A percentile compares a stretch with the other conserved stretches of the same genome.
Evolutionary conservation across 1,140 invertebrate genomes (phyloP).

Genomic region (Orchestia grillus): DNA sequence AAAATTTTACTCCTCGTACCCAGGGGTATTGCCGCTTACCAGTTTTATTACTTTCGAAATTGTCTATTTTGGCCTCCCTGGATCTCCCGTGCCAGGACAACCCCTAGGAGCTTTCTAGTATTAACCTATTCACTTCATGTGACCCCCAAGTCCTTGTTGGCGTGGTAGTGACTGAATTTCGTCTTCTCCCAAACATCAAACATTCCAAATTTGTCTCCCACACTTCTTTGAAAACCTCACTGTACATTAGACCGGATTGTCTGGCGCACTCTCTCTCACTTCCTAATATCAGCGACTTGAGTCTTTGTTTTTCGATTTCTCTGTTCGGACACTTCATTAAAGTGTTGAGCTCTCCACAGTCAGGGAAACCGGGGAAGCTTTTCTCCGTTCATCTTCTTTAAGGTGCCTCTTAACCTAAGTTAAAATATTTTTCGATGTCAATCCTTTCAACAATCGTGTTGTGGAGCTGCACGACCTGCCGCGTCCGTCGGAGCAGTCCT

Average conservation of each 20-base stretch:
- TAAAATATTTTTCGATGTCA: slow-evolving; percentile 56
- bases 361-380: slow-evolving; percentile 21
- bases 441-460: slow-evolving; percentile 44
- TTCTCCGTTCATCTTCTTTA: slow-evolving; percentile 5
- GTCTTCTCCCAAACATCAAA: not conserved
- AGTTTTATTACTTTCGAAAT: slow-evolving; percentile 5
- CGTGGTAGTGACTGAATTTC: not conserved
- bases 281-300: not conserved
- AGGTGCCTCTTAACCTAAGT: slow-evolving; percentile 22
- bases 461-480: slow-evolving; percentile 37
- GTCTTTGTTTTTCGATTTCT: slow-evolving; percentile 24
- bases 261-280: not conserved
- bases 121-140: not conserved
- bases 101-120: not conserved
- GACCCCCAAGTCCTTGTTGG: not conserved
- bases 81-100: not conserved
- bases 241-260: not conserved
- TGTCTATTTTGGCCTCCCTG: not conserved
- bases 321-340: not conserved
- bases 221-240: not conserved
- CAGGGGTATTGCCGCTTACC: not conserved
- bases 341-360: not conserved
- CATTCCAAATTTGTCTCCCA: not conserved
- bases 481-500: not conserved
- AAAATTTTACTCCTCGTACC: not conserved